These are phyloP conservation scores for Blastobasis adustella DNA, from an alignment of 2,888 invertebrate genomes.

Conservation along the genomic window DNA sequence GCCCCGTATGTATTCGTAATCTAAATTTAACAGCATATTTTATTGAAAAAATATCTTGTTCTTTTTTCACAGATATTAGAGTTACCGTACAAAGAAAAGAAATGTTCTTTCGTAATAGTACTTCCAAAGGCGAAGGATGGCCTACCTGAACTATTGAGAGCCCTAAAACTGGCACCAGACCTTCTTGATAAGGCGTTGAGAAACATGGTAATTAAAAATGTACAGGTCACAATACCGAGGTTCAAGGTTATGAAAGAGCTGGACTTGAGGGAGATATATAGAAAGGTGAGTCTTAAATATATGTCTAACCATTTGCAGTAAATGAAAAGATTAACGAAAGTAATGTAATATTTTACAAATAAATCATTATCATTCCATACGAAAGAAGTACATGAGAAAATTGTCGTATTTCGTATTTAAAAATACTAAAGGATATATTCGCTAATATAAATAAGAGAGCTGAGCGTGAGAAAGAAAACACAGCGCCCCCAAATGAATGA, in stretches of 20 bases:
- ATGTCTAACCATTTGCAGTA: neutral
- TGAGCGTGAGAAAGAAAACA: too few species aligned
- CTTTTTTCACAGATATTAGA: constrained; percentile 73
- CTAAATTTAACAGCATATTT: too few species aligned
- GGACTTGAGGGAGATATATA: constrained; percentile 69
- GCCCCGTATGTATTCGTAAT: too few species aligned
- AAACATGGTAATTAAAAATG: constrained; percentile 47
- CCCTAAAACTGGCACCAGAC: constrained; percentile 31
- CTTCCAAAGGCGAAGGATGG: constrained; percentile 79
- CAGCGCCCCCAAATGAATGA: too few species aligned
- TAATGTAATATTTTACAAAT: too few species aligned
- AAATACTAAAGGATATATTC: too few species aligned
- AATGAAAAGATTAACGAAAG: too few species aligned
- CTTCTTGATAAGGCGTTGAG: constrained; percentile 53
- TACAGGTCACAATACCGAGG: constrained; percentile 80
- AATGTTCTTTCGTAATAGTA: constrained; percentile 81
- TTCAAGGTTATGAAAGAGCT: constrained; percentile 80
- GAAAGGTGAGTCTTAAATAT: constrained; percentile 54
- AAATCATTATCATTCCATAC: too few species aligned
- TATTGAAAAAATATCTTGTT: too few species aligned
- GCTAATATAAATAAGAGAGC: too few species aligned
- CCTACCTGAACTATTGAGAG: constrained; percentile 41
- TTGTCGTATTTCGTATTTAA: too few species aligned
- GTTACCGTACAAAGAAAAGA: constrained; percentile 79
- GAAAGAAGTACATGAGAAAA: too few species aligned